Evolutionary conservation across 1,140 invertebrate genomes (phyloP), one percentile per base, ranked within the genome.

Genomic region (Aphelinus atriplicis): DNA sequence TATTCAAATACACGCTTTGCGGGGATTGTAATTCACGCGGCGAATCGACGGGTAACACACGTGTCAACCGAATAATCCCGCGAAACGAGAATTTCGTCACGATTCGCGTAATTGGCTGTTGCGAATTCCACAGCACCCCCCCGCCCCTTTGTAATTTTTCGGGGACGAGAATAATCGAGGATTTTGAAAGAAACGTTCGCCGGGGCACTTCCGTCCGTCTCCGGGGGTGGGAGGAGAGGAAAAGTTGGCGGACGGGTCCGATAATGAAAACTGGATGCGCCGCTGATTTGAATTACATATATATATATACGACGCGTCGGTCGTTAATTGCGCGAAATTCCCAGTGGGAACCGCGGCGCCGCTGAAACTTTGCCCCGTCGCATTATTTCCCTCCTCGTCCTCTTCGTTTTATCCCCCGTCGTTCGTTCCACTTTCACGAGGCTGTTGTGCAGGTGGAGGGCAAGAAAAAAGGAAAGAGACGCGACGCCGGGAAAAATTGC

Each of bases 161-260:
- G 45, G n/a, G 3, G 65, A 46, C 55, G 56, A 67, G 50, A 67
- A 67, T 56, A 67, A 43, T 7, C 7, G 43, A 45, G n/a, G 5
- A 53, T 67, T 67, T 56, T 42, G 56, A 67, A 67, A 67, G 51
- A 67, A 55, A 2, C 65, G 46, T 67, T 67, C 56, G 56, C 65
- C 9, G 42, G 45, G 7, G 42, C 65, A 56, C 56, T 56, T 67
- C 65, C 65, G 51, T 53, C 9, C 43, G 7, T 65, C 63, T 64
- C 43, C 6, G n/a, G 47, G 3, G 9, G 7, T 7, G 51, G 51
- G 56, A 67, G 43, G 9, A 46, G 56, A 56, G 3, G 10, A 56
- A 60, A 42, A 26, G 3, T 9, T 5, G 5, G 9, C 42, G 42
- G 7, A 67, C 43, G 46, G 46, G 10, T 42, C 7, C 4, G 26